A percentile compares a stretch with the other conserved stretches of the same genome.
Evolutionary conservation across 1,140 invertebrate genomes (phyloP).

Genomic region (Fopius arisanus): DNA sequence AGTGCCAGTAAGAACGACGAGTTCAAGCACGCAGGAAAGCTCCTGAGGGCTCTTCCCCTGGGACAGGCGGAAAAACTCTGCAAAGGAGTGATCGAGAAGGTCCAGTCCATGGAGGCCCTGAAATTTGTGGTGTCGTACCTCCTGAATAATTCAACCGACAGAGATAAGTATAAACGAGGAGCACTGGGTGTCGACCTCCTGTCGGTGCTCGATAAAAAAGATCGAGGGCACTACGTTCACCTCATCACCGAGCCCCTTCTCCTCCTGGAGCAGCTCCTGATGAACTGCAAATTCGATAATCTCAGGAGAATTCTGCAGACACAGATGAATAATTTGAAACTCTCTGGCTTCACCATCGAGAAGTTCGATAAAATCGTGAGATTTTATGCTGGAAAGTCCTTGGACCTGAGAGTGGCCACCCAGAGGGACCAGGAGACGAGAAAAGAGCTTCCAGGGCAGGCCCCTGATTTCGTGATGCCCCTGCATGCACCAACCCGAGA

Average conservation of each 20-base stretch:
- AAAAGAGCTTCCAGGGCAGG: conserved; percentile 63
- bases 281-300: conserved; percentile 78
- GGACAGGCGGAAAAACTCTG: conserved; percentile 69
- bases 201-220: conserved; percentile 64
- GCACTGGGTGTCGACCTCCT: conserved; percentile 70
- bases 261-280: conserved; percentile 77
- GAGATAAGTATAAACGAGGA: conserved; percentile 64
- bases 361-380: conserved; percentile 73
- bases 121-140: conserved; percentile 71
- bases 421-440: conserved; percentile 55
- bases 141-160: conserved; percentile 60
- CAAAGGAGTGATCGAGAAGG: conserved; percentile 69
- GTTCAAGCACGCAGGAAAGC: conserved; percentile 51
- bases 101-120: conserved; percentile 70
- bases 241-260: conserved; percentile 73
- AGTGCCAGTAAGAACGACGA: conserved; percentile 40
- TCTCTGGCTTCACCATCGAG: conserved; percentile 57
- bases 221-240: conserved; percentile 69
- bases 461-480: conserved; percentile 72
- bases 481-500: conserved; percentile 70
- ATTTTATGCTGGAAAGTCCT: conserved; percentile 76
- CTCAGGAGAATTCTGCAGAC: conserved; percentile 66
- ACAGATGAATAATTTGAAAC: conserved; percentile 39
- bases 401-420: conserved; percentile 72
- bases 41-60: conserved; percentile 65